Evolutionary conservation across 1,140 invertebrate species (phyloP), one percentile per base, ranked within the genome.

Genomic region (Akabosia matsudoensis): DNA sequence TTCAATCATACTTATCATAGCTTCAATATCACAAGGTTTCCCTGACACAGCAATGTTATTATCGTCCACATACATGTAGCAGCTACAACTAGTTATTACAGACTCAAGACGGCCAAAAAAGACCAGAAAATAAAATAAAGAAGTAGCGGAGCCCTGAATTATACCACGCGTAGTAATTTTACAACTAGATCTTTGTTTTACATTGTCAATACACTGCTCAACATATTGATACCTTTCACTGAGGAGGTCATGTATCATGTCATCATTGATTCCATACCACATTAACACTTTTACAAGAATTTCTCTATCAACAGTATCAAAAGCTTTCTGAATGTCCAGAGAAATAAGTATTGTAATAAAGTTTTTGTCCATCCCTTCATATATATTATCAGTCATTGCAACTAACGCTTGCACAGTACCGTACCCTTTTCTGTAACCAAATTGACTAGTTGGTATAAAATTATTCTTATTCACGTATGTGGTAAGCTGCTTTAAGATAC

Each of bases 271-370:
- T 22, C 52, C 52, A 33, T 75, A 75, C 74, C 74, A 75, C 0
- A 24, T 18, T 33, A 73, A 54, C 31, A 75, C 75, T 26, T 75
- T 22, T 1, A 73, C 24, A 67, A 75, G 28, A 2, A 75, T 13
- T 26, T 76, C 70, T 33, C 30, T 70, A 4, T 72, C 28, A 0
- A 73, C 34, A 16, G 4, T 56, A 22, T 78, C 76, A 61, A 61
- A 78, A 1, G 76, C 77, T 33, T 78, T 78, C 4, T 18, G 10
- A 10, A 78, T 1, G 37, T 78, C 77, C 3, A 78, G 30, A 18
- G 74, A 24, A 16, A 78, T 3, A 0, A 76, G 1, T 1, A 76
- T 33, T 33, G 52, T 67, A 18, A 78, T 34, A 26, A 73, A 67
- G 4, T 74, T 70, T 0, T 22, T 13, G 26, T 76, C 70, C 0